These are phyloP conservation scores for Ciconia nigra DNA, from an alignment of 2,797 vertebrate species.

Conservation along the genomic window DNA sequence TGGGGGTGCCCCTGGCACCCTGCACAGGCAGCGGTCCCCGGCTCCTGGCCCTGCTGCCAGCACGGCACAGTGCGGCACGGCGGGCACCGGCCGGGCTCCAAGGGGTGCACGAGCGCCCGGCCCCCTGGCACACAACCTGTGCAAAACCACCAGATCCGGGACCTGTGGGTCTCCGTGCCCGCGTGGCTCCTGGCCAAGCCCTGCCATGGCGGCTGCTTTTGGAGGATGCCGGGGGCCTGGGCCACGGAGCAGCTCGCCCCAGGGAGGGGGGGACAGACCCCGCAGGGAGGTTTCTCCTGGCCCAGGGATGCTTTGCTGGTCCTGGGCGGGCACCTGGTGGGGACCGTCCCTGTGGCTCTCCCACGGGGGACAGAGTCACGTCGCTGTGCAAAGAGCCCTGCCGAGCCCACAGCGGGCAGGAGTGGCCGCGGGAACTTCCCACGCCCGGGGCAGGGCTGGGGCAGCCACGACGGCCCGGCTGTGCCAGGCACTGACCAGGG, in stretches of 20 bases:
- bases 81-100: neutral
- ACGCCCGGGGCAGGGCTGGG: neutral
- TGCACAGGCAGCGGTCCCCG: neutral
- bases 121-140: rapidly evolving
- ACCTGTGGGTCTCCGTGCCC: neutral
- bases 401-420: neutral
- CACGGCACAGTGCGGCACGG: rapidly evolving
- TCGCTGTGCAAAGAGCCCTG: neutral
- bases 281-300: neutral
- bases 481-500: neutral
- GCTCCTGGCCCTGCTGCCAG: neutral
- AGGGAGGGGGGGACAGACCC: neutral
- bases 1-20: neutral
- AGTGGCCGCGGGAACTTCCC: neutral
- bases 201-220: neutral
- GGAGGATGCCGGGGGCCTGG: rapidly evolving
- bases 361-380: rapidly evolving
- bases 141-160: neutral
- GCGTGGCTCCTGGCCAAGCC: neutral
- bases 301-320: neutral
- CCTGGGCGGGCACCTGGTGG: neutral
- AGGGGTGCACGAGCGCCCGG: neutral
- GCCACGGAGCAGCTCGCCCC: rapidly evolving
- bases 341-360: neutral
- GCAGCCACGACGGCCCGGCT: rapidly evolving